A percentile compares a stretch with the other conserved stretches of the same genome.
These are phyloP conservation scores for Anguilla megastoma DNA, from an alignment of 2,797 vertebrate genomes.

Conservation along the genomic window DNA sequence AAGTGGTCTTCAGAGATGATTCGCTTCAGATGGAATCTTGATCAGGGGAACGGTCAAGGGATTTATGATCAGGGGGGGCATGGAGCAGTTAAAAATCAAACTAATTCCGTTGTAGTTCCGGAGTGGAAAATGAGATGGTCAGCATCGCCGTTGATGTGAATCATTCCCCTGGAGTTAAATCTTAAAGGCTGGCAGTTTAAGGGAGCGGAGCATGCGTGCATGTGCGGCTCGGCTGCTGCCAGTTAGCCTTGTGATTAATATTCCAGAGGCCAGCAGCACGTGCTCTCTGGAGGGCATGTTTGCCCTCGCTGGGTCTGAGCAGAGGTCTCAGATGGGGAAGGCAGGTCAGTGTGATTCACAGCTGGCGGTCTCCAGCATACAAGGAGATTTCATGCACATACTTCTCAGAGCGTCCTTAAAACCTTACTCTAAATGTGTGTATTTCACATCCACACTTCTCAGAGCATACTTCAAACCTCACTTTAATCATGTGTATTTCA, in stretches of 20 bases:
- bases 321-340: too few relatives aligned
- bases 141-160: constrained; percentile 9
- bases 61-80: constrained; percentile 7
- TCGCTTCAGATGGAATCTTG: constrained; percentile 15
- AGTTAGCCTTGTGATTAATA: neutral
- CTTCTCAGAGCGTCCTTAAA: too few relatives aligned
- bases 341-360: too few relatives aligned
- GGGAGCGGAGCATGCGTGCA: neutral
- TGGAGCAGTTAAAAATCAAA: constrained; percentile 16
- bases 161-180: constrained; percentile 12
- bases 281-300: neutral
- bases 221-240: neutral
- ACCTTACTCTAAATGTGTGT: too few relatives aligned
- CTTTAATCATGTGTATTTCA: too few relatives aligned
- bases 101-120: neutral
- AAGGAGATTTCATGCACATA: too few relatives aligned
- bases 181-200: neutral
- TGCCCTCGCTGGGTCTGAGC: too few relatives aligned
- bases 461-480: too few relatives aligned
- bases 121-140: constrained; percentile 8
- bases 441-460: too few relatives aligned
- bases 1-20: neutral
- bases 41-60: neutral
- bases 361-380: too few relatives aligned
- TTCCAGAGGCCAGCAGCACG: neutral